Percentiles rank a stretch among this genome's conserved stretches.
Evolutionary conservation across 2,797 vertebrate species (phyloP).

Genomic region (Chelidonichthys spinosus): DNA sequence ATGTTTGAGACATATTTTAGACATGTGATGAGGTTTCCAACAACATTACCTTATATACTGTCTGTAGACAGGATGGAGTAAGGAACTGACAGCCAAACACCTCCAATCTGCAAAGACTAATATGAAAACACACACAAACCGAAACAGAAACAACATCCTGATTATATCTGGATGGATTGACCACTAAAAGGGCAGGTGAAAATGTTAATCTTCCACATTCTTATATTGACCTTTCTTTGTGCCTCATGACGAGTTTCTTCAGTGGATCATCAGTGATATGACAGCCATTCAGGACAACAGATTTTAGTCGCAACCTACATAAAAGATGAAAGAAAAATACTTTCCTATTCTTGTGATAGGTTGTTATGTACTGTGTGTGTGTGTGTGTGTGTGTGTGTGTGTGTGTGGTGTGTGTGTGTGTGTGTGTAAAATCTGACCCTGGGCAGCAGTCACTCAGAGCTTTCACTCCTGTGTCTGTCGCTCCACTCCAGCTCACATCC

Average conservation of each 20-base stretch:
- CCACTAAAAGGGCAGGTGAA: background rate
- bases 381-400: background rate
- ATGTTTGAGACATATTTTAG: background rate
- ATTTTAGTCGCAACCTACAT: slow-evolving; percentile 62
- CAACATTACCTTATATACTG: slow-evolving; percentile 54
- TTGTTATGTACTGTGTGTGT: background rate
- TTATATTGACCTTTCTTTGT: slow-evolving; percentile 61
- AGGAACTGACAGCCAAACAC: slow-evolving; percentile 80
- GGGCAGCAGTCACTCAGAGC: slow-evolving; percentile 56
- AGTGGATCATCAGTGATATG: slow-evolving; percentile 71
- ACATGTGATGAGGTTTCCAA: background rate
- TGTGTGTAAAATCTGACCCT: slow-evolving; percentile 52
- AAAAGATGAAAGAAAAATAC: background rate
- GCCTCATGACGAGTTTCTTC: slow-evolving; percentile 62
- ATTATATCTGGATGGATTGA: background rate
- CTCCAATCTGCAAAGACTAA: slow-evolving; percentile 75
- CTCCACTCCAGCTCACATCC: slow-evolving; percentile 76
- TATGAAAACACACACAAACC: slow-evolving; percentile 18
- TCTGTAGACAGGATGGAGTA: slow-evolving; percentile 62
- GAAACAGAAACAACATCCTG: slow-evolving; percentile 1
- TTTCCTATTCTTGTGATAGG: background rate
- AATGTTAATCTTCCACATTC: background rate
- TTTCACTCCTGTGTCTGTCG: slow-evolving; percentile 71
- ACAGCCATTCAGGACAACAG: slow-evolving; percentile 68
- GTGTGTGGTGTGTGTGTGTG: slow-evolving; percentile 12